Percentiles rank a stretch among this genome's conserved stretches.
phyloP scores from a whole-genome alignment of 2,888 invertebrate genomes.

The Camptogramma bilineatum region DNA sequence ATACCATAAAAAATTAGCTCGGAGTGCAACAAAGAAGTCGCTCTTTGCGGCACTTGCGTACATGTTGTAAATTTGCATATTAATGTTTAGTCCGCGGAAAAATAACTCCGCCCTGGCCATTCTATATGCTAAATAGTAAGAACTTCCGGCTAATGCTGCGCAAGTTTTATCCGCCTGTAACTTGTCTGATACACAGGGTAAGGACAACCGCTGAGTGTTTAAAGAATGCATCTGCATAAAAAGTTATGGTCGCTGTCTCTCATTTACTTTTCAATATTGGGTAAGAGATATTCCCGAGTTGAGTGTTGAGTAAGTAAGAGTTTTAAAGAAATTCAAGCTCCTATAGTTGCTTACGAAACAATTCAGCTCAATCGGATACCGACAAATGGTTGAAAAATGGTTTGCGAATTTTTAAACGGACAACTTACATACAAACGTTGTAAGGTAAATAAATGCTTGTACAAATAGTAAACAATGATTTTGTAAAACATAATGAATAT shows the following conservation, averaged over 20 bases:
- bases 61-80: slow-evolving; percentile 66
- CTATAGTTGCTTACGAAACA: too few species aligned
- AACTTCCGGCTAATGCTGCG: slow-evolving; percentile 60
- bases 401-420: too few species aligned
- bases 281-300: too few species aligned
- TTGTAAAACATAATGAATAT: too few species aligned
- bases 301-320: too few species aligned
- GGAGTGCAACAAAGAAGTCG: slow-evolving; percentile 54
- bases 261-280: too few species aligned
- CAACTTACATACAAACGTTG: too few species aligned
- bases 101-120: slow-evolving; percentile 60
- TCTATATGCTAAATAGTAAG: slow-evolving; percentile 68
- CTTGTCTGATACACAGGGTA: slow-evolving; percentile 35
- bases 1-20: slow-evolving; percentile 27
- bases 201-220: slow-evolving; percentile 10
- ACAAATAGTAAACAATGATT: too few species aligned
- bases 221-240: background rate
- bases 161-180: slow-evolving; percentile 58
- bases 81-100: slow-evolving; percentile 64
- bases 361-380: too few species aligned
- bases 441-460: background rate
- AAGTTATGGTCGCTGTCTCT: too few species aligned
- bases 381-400: background rate
- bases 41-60: slow-evolving; percentile 51
- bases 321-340: too few species aligned